Percentiles rank a stretch among this genome's conserved stretches.
Evolutionary conservation across 2,113 vertebrate genomes (phyloP).

Genomic region (Microcebus ravelobensis): DNA sequence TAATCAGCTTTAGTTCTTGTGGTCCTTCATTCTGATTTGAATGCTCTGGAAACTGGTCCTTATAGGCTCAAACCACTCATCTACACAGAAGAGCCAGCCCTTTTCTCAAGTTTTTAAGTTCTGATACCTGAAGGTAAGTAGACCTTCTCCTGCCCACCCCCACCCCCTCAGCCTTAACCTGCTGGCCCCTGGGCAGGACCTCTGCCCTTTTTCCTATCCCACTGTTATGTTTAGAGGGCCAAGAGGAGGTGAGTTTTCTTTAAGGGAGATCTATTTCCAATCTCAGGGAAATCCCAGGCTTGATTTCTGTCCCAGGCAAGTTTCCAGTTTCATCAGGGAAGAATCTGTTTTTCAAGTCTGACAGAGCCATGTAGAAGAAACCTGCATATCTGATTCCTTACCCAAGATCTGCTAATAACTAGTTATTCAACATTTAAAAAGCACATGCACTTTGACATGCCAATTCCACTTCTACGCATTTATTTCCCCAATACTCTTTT

Average conservation of each 20-base stretch:
- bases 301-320: background rate
- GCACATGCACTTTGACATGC: background rate
- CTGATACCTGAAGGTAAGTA: background rate
- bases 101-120: background rate
- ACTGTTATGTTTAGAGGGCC: background rate
- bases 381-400: background rate
- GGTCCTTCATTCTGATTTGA: background rate
- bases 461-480: background rate
- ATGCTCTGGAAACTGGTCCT: background rate
- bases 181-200: background rate
- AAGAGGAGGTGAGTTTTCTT: background rate
- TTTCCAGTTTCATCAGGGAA: background rate
- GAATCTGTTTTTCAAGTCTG: background rate
- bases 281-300: background rate
- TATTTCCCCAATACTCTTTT: background rate
- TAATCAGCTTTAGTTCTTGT: background rate
- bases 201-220: background rate
- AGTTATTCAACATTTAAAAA: background rate
- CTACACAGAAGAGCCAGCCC: background rate
- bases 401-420: background rate
- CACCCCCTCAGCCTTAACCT: background rate
- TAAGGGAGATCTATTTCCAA: background rate
- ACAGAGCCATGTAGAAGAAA: background rate
- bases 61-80: background rate
- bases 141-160: accelerated